These are phyloP conservation scores for Brotula barbata DNA, from an alignment of 2,797 vertebrate genomes.

Conservation along the genomic window DNA sequence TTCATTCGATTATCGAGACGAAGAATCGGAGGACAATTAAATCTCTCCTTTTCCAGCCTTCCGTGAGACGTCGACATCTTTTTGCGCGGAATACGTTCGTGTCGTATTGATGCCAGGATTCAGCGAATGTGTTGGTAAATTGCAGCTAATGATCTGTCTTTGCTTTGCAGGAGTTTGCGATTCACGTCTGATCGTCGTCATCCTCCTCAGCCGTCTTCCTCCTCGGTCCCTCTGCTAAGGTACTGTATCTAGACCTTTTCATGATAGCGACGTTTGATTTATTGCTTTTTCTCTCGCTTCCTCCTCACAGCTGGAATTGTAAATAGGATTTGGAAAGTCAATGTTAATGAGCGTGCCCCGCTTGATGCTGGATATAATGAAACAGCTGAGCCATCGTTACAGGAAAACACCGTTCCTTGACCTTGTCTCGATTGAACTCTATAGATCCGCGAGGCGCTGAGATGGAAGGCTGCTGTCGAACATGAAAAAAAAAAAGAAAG, in stretches of 20 bases:
- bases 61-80: neutral
- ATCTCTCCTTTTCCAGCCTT: too few species aligned
- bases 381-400: conserved; percentile 23
- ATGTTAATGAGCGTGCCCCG: conserved; percentile 41
- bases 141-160: conserved; percentile 33
- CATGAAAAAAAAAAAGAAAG: conserved; percentile 7
- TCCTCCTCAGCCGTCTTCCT: conserved; percentile 24
- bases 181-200: conserved; percentile 31
- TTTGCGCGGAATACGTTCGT: too few species aligned
- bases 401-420: conserved; percentile 46
- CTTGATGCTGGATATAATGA: conserved; percentile 42
- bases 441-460: conserved; percentile 45
- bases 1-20: conserved; percentile 19
- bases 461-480: conserved; percentile 39
- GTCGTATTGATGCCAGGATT: too few species aligned
- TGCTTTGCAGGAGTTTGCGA: conserved; percentile 60
- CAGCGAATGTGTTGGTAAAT: conserved; percentile 6
- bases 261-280: conserved; percentile 17
- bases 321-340: conserved; percentile 13
- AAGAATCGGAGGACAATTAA: conserved; percentile 32
- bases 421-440: conserved; percentile 59
- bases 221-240: conserved; percentile 40
- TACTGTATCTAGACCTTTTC: conserved; percentile 34
- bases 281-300: conserved; percentile 21
- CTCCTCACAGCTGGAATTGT: conserved; percentile 15